Conservation (phyloP, 2,888 invertebrate species). For the Ectemnius lituratus region DNA sequence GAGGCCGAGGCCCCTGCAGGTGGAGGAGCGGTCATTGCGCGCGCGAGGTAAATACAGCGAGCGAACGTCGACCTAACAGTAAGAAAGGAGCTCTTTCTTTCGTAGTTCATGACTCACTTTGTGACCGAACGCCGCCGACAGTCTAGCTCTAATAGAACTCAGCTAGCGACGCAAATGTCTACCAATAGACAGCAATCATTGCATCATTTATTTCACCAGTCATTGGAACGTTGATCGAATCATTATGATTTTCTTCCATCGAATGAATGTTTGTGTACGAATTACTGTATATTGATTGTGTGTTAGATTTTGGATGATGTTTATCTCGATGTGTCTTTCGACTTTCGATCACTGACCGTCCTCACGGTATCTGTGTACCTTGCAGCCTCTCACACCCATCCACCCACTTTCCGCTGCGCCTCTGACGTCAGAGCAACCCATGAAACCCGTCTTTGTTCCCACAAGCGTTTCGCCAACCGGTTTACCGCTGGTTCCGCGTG, state of each 20-base stretch:
- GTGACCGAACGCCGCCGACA: conserved; percentile 12
- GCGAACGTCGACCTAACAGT: background rate
- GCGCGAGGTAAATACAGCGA: conserved; percentile 5
- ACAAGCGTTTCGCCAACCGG: conserved; percentile 73
- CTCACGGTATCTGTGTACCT: conserved; percentile 55
- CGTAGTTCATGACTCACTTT: conserved; percentile 40
- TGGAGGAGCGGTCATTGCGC: conserved; percentile 25
- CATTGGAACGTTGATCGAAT: too few species aligned
- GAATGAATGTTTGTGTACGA: too few species aligned
- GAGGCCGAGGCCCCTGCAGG: background rate
- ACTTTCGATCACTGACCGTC: conserved; percentile 67
- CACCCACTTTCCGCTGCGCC: conserved; percentile 61
- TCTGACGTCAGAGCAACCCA: conserved; percentile 69
- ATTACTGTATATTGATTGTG: too few species aligned
- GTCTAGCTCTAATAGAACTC: conserved; percentile 19
- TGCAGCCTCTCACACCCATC: conserved; percentile 50
- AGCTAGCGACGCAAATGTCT: conserved; percentile 48
- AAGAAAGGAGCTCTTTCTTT: conserved; percentile 11
- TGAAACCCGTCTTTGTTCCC: conserved; percentile 75
- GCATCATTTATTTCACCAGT: background rate
- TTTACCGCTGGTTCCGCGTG: conserved; percentile 68
- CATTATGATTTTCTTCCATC: too few species aligned
- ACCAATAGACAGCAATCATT: conserved; percentile 13
- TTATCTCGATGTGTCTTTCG: conserved; percentile 5
- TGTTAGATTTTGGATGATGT: too few species aligned